These are phyloP conservation scores for Lamellibrachia luymesi DNA, from an alignment of 1,140 invertebrate genomes.

Conservation along the genomic window DNA sequence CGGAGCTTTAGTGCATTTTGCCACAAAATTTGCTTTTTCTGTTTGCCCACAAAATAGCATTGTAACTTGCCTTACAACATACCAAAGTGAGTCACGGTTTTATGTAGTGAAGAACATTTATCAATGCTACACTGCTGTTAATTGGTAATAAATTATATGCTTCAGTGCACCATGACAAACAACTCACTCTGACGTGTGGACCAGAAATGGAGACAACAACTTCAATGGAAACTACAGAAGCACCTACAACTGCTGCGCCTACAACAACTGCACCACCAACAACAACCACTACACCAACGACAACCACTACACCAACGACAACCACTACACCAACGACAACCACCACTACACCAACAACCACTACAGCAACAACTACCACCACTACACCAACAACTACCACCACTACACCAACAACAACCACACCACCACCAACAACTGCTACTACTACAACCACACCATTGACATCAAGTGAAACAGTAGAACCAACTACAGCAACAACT, in stretches of 20 bases:
- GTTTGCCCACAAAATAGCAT: too few species aligned
- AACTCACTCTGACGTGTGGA: background rate
- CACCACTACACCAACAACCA: background rate
- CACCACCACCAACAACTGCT: background rate
- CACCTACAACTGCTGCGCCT: background rate
- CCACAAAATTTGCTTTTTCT: too few species aligned
- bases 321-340: background rate
- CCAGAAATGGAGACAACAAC: background rate
- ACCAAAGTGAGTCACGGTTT: background rate
- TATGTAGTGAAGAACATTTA: background rate
- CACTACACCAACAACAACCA: background rate
- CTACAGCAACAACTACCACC: background rate
- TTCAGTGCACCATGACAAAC: background rate
- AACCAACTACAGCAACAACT: background rate
- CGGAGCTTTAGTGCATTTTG: background rate
- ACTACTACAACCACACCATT: background rate
- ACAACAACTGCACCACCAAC: background rate
- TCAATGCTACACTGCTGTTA: background rate
- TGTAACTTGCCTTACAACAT: background rate
- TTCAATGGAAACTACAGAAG: background rate
- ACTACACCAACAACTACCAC: background rate
- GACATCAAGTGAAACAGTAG: background rate
- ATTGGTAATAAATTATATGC: background rate
- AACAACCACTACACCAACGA: background rate
- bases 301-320: background rate